These are phyloP conservation scores for Orthosia cruda DNA, from an alignment of 2,888 invertebrate genomes.

Conservation along the genomic window DNA sequence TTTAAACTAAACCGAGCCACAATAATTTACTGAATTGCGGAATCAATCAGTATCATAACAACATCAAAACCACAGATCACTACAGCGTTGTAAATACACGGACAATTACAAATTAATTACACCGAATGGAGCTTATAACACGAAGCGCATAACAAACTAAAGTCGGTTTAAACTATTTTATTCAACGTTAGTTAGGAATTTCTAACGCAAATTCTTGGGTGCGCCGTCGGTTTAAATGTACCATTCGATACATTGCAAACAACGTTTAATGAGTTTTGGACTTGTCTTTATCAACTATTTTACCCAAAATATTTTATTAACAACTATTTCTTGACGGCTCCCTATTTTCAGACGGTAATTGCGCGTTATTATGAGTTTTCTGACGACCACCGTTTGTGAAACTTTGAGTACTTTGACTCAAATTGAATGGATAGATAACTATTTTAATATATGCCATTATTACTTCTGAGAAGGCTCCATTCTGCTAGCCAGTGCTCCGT, in stretches of 20 bases:
- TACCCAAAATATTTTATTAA: conserved; percentile 49
- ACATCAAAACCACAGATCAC: conserved; percentile 55
- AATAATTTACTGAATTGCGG: conserved; percentile 36
- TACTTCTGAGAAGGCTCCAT: not conserved
- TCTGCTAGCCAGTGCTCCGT: conserved; percentile 8
- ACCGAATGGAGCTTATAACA: conserved; percentile 75
- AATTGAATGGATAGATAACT: conserved; percentile 41
- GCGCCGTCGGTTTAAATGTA: conserved; percentile 70
- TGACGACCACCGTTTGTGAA: conserved; percentile 43
- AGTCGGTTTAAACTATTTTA: conserved; percentile 79
- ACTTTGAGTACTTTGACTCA: conserved; percentile 37
- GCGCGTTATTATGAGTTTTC: conserved; percentile 43
- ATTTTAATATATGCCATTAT: conserved; percentile 47
- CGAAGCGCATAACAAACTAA: conserved; percentile 75
- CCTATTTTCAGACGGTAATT: conserved; percentile 28
- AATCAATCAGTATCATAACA: conserved; percentile 41
- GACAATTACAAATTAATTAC: conserved; percentile 68
- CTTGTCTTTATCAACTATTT: conserved; percentile 55
- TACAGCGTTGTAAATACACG: conserved; percentile 45
- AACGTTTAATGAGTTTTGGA: conserved; percentile 69
- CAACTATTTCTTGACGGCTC: conserved; percentile 38
- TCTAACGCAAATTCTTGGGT: conserved; percentile 74
- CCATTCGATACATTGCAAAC: conserved; percentile 71
- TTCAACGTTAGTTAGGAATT: conserved; percentile 76
- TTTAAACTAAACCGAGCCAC: conserved; percentile 6